Percentiles rank a stretch among this genome's conserved stretches.
Conservation (phyloP, 2,797 vertebrate species). For the Glyptemys insculpta region DNA sequence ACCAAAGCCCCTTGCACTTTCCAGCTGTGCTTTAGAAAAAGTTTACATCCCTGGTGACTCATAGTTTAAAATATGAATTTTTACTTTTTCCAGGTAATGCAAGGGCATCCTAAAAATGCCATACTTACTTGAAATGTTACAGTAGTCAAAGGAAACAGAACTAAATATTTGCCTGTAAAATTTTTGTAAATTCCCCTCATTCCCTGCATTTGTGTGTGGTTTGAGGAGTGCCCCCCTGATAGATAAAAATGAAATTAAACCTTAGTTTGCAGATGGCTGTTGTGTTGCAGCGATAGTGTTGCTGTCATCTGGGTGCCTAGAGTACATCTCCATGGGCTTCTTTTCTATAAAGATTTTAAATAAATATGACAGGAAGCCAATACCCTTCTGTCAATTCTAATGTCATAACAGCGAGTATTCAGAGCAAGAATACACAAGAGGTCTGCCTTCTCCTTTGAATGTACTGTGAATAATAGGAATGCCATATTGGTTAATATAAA, state of each 20-base stretch:
- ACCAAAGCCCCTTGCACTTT: neutral
- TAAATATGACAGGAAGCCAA: constrained; percentile 65
- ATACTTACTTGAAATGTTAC: neutral
- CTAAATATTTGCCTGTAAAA: neutral
- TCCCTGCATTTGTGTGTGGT: neutral
- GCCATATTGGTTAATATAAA: constrained; percentile 15
- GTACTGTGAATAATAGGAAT: constrained; percentile 27
- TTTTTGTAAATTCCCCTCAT: neutral
- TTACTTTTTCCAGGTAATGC: neutral
- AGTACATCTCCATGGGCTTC: constrained; percentile 27
- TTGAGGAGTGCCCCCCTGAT: constrained; percentile 18
- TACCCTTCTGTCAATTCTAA: constrained; percentile 70
- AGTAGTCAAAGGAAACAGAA: neutral
- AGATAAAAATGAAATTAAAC: constrained; percentile 62
- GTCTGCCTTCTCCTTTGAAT: constrained; percentile 24
- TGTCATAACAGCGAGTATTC: constrained; percentile 48
- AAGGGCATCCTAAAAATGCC: neutral
- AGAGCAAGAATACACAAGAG: constrained; percentile 49
- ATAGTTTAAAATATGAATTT: rapidly evolving
- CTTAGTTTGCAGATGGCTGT: constrained; percentile 59
- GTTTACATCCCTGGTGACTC: neutral
- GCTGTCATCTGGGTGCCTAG: constrained; percentile 53
- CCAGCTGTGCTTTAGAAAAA: neutral
- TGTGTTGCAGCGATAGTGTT: constrained; percentile 55
- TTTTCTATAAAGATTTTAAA: constrained; percentile 69